Conservation (phyloP, 2,797 vertebrate species). For the Nannoperca australis region DNA sequence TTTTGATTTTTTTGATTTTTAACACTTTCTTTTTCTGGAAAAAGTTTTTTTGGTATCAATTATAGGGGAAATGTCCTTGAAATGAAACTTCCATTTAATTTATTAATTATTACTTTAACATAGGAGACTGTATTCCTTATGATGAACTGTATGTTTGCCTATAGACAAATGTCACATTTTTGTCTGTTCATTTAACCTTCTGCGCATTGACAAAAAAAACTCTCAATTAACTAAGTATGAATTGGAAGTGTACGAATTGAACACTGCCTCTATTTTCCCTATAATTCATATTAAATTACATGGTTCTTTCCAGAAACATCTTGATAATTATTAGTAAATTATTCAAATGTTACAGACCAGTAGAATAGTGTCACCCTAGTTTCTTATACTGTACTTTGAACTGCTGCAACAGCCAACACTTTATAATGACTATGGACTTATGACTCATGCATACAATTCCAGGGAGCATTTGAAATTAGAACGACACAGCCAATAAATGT, state of each 20-base stretch:
- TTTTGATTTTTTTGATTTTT: not conserved
- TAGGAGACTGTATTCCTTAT: not conserved
- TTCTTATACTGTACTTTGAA: not conserved
- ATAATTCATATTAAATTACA: not conserved
- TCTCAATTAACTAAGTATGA: not conserved
- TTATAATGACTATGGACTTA: not conserved
- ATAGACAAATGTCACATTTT: not conserved
- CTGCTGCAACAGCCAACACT: constrained; percentile 2
- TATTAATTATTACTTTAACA: not conserved
- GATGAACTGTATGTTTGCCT: not conserved
- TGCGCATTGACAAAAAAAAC: not conserved
- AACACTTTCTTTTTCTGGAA: not conserved
- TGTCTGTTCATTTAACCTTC: not conserved
- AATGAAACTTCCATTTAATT: not conserved
- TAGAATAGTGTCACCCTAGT: not conserved
- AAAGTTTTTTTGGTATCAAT: not conserved
- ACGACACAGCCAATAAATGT: constrained; percentile 3
- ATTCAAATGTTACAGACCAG: not conserved
- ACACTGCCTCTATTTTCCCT: not conserved
- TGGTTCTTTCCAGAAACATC: not conserved
- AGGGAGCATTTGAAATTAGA: constrained; percentile 3
- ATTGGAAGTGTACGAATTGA: not conserved
- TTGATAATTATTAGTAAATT: not conserved
- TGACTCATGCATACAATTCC: not conserved
- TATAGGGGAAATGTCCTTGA: not conserved